Evolutionary conservation across 2,113 vertebrate genomes (phyloP).

Genomic region (pig (Sus scrofa)): T2T-Sscrofa CM000818.6:18629001-18629500

Average conservation of each 20-base stretch:
- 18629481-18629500: not conserved
- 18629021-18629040: not conserved
- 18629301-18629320: not conserved
- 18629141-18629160: not conserved
- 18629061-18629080: not conserved
- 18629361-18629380: not conserved
- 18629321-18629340: not conserved
- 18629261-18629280: not conserved
- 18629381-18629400: not conserved
- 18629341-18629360: not conserved
- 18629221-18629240: not conserved
- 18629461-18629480: not conserved
- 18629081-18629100: not conserved
- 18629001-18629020: not conserved
- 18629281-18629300: not conserved
- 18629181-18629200: not conserved
- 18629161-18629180: not conserved
- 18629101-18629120: not conserved
- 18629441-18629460: not conserved
- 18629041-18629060: not conserved
- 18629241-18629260: not conserved
- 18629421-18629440: not conserved
- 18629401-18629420: not conserved
- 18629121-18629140: not conserved
- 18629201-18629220: not conserved